A percentile compares a stretch with the other conserved stretches of the same genome.
These are phyloP conservation scores for Protonemura montana DNA, from an alignment of 2,888 invertebrate species.

Conservation along the genomic window DNA sequence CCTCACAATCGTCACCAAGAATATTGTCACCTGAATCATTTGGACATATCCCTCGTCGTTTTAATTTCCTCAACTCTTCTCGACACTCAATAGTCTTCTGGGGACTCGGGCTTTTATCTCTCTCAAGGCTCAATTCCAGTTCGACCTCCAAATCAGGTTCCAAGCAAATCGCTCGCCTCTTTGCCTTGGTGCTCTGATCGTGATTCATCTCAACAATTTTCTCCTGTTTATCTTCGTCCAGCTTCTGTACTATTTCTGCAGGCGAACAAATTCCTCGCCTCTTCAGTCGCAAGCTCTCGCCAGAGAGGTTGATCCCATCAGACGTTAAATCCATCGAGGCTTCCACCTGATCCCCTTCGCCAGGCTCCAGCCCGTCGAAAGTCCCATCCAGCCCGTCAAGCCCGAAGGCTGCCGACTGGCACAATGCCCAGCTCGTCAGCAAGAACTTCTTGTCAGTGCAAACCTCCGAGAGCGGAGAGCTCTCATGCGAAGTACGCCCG, in stretches of 20 bases:
- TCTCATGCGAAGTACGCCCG: slow-evolving; percentile 46
- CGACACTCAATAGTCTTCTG: not conserved
- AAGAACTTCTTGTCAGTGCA: slow-evolving; percentile 64
- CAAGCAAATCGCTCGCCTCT: slow-evolving; percentile 29
- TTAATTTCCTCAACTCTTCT: slow-evolving; percentile 3
- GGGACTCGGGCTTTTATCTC: not conserved
- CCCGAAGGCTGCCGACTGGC: not conserved
- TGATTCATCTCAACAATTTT: slow-evolving; percentile 21
- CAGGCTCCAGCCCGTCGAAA: slow-evolving; percentile 21
- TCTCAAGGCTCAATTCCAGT: slow-evolving; percentile 29
- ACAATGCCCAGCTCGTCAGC: slow-evolving; percentile 60
- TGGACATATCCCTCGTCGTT: slow-evolving; percentile 7
- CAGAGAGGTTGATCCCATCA: slow-evolving; percentile 38
- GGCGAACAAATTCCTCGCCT: slow-evolving; percentile 62
- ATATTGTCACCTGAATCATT: not conserved
- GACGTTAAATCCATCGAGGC: not conserved
- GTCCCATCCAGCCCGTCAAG: not conserved
- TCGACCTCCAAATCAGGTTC: slow-evolving; percentile 35
- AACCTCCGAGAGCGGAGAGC: slow-evolving; percentile 57
- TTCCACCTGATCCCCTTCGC: not conserved
- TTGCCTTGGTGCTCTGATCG: not conserved
- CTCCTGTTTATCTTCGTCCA: slow-evolving; percentile 39
- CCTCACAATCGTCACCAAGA: not conserved
- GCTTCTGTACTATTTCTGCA: slow-evolving; percentile 58
- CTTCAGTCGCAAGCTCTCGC: slow-evolving; percentile 51